phyloP scores from a whole-genome alignment of 2,113 vertebrate species.

The Butorides virescens region DNA sequence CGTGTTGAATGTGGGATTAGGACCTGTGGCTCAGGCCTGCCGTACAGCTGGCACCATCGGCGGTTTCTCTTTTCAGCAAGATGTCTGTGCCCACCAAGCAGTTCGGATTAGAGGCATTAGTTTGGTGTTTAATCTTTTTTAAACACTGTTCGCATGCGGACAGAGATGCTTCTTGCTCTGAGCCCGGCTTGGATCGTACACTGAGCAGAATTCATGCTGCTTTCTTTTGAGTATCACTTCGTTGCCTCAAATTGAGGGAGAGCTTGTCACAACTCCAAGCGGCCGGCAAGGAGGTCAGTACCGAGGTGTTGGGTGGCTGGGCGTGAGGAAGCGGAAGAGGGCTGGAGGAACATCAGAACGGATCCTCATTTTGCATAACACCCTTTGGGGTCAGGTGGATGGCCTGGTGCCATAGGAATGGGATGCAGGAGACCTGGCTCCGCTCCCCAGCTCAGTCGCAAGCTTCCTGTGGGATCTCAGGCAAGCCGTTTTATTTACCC shows the following conservation, averaged over 20 bases:
- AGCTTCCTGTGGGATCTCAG: constrained; percentile 4
- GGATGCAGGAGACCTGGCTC: constrained; percentile 9
- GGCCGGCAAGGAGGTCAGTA: constrained; percentile 2
- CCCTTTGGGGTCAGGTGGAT: constrained; percentile 14
- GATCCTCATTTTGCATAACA: constrained; percentile 14
- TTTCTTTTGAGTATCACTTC: constrained; percentile 44
- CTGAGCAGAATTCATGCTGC: constrained; percentile 15
- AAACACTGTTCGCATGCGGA: neutral
- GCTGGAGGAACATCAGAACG: neutral
- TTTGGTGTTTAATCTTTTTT: constrained; percentile 44
- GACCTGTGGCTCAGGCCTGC: neutral
- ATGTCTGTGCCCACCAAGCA: constrained; percentile 24
- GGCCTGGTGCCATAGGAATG: constrained; percentile 13
- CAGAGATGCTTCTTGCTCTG: constrained; percentile 38
- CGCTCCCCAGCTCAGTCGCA: neutral
- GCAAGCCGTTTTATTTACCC: neutral
- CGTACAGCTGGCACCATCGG: neutral
- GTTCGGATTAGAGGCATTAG: constrained; percentile 36
- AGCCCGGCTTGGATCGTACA: constrained; percentile 1
- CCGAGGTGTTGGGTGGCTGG: constrained; percentile 15
- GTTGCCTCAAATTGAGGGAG: neutral
- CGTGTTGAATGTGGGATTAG: neutral
- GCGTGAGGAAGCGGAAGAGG: constrained; percentile 8
- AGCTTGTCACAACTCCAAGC: neutral
- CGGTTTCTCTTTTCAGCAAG: neutral